Evolutionary conservation across 1,140 invertebrate genomes (phyloP).

Genomic region (Cotesia chilonis): DNA sequence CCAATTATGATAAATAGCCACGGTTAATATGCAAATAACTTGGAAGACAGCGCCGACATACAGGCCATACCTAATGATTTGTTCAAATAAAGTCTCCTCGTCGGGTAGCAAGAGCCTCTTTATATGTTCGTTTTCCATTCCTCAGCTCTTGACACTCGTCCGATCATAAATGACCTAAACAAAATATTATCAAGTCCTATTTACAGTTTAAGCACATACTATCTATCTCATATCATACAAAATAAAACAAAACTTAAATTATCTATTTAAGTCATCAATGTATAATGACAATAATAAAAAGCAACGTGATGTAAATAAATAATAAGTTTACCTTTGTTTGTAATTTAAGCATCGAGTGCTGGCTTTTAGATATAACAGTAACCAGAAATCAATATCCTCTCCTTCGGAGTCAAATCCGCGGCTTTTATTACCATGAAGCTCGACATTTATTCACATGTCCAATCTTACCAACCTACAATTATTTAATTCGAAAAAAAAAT

Average conservation of each 20-base stretch:
- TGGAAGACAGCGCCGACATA: constrained; percentile 64
- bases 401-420: not conserved
- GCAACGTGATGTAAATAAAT: constrained; percentile 7
- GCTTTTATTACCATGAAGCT: not conserved
- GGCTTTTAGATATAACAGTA: constrained; percentile 8
- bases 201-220: too few species aligned
- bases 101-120: constrained; percentile 60
- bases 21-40: constrained; percentile 60
- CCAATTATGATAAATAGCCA: constrained; percentile 59
- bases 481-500: too few species aligned
- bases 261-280: too few species aligned
- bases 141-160: constrained; percentile 21
- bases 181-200: not conserved
- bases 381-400: constrained; percentile 15
- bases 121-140: constrained; percentile 42
- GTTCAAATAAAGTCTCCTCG: constrained; percentile 61
- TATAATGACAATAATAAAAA: too few species aligned
- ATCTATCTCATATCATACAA: too few species aligned
- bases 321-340: constrained; percentile 17
- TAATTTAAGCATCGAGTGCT: constrained; percentile 17
- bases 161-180: not conserved
- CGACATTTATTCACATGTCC: not conserved
- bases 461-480: too few species aligned
- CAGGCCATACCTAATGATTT: constrained; percentile 60
- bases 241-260: too few species aligned